phyloP scores from a whole-genome alignment of 92 coral and sea anemone species.

The Blastomussa wellsi region DNA sequence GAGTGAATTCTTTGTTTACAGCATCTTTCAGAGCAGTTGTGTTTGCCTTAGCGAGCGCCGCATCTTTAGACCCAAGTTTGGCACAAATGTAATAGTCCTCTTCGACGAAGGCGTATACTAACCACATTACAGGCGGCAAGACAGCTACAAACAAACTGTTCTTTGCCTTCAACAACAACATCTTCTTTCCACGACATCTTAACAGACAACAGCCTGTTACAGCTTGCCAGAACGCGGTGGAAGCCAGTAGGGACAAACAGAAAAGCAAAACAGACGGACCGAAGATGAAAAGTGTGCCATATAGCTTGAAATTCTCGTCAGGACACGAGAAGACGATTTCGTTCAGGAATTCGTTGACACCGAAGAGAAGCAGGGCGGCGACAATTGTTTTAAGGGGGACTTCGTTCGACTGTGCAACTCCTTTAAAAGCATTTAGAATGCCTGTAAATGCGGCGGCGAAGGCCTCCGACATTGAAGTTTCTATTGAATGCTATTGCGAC shows the following conservation, averaged over 20 bases:
- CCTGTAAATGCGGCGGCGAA: not conserved
- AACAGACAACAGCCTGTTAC: slow-evolving; percentile 62
- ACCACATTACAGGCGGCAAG: slow-evolving; percentile 76
- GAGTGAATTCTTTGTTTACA: slow-evolving; percentile 40
- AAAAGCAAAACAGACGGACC: slow-evolving; percentile 74
- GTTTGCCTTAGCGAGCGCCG: slow-evolving; percentile 55
- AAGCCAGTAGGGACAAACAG: slow-evolving; percentile 69
- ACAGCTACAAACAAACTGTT: slow-evolving; percentile 62
- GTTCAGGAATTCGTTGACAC: slow-evolving; percentile 69
- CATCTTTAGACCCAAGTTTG: slow-evolving; percentile 61
- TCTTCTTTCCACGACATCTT: slow-evolving; percentile 43
- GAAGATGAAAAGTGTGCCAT: slow-evolving; percentile 64
- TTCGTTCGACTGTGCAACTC: slow-evolving; percentile 27
- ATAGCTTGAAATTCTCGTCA: slow-evolving; percentile 49
- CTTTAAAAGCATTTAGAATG: not conserved
- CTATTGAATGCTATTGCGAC: not conserved
- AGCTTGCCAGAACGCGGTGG: slow-evolving; percentile 74
- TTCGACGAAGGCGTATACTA: slow-evolving; percentile 71
- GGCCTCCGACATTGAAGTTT: not conserved
- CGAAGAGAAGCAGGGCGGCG: slow-evolving; percentile 59
- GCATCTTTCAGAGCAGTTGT: slow-evolving; percentile 44
- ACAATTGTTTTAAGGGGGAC: slow-evolving; percentile 70
- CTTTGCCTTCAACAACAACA: slow-evolving; percentile 65
- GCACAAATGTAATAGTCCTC: slow-evolving; percentile 76
- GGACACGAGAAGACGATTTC: slow-evolving; percentile 73